A percentile compares a stretch with the other conserved stretches of the same genome.
These are phyloP conservation scores for Catocala sponsa DNA, from an alignment of 2,888 invertebrate genomes.

Conservation along the genomic window DNA sequence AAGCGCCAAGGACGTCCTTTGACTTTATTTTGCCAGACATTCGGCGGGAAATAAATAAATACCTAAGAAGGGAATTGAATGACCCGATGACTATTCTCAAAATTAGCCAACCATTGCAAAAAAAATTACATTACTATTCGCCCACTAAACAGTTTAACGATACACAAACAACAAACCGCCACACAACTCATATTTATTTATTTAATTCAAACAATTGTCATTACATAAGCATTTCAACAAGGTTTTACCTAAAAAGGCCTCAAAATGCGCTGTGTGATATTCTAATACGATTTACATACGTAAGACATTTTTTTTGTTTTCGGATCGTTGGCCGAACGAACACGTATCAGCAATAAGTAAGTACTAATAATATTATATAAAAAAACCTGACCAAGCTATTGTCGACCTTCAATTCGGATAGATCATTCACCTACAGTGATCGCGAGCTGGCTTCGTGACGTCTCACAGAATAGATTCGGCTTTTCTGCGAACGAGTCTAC, in stretches of 20 bases:
- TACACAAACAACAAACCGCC: not conserved
- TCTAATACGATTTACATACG: slow-evolving; percentile 51
- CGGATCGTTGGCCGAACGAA: slow-evolving; percentile 67
- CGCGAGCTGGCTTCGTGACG: slow-evolving; percentile 57
- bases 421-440: slow-evolving; percentile 78
- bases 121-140: too few species aligned
- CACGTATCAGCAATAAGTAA: slow-evolving; percentile 66
- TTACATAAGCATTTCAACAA: slow-evolving; percentile 30
- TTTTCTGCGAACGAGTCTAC: slow-evolving; percentile 34
- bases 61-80: too few species aligned
- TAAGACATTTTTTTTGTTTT: slow-evolving; percentile 55
- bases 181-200: slow-evolving; percentile 17
- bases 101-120: too few species aligned
- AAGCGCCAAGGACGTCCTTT: too few species aligned
- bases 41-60: too few species aligned
- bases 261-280: slow-evolving; percentile 49
- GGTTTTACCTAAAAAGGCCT: slow-evolving; percentile 52
- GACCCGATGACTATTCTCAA: too few species aligned
- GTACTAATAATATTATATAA: slow-evolving; percentile 63
- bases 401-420: slow-evolving; percentile 80
- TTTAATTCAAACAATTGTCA: slow-evolving; percentile 27
- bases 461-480: slow-evolving; percentile 39
- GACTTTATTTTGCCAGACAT: too few species aligned
- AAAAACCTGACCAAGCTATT: slow-evolving; percentile 79
- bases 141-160: too few species aligned